A percentile compares a stretch with the other conserved stretches of the same genome.
phyloP scores from a whole-genome alignment of 35 echinoderm and acorn worm species.

The Nesometra sesokonis region DNA sequence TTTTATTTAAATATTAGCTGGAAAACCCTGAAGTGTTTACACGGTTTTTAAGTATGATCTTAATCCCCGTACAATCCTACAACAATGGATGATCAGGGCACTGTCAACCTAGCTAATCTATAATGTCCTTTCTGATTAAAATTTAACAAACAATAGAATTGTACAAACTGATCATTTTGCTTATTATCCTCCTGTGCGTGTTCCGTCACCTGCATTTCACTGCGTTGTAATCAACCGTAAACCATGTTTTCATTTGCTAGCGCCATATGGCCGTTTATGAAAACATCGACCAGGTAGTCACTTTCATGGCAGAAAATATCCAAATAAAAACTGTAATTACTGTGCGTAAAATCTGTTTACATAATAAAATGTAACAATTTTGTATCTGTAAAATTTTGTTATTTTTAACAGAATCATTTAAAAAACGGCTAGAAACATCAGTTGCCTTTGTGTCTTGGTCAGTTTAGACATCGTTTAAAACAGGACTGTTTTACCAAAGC shows the following conservation, averaged over 20 bases:
- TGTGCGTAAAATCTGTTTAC: too few species aligned
- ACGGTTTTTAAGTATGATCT: too few species aligned
- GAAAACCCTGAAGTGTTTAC: too few species aligned
- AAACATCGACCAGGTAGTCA: not conserved
- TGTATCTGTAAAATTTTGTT: too few species aligned
- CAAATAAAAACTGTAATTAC: not conserved
- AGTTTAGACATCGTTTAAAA: too few species aligned
- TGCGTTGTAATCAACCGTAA: not conserved
- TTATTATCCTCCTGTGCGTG: not conserved
- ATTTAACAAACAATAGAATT: not conserved
- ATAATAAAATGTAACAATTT: too few species aligned
- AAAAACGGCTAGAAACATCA: too few species aligned
- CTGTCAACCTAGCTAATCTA: not conserved
- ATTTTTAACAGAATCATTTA: too few species aligned
- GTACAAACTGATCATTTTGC: not conserved
- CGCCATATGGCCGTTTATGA: not conserved
- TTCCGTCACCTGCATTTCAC: not conserved
- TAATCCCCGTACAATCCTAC: too few species aligned
- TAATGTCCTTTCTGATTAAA: not conserved
- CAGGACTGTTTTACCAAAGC: too few species aligned
- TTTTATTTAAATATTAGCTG: too few species aligned
- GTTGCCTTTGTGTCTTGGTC: too few species aligned
- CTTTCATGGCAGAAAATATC: not conserved
- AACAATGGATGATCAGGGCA: not conserved
- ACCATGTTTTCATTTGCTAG: not conserved